Evolutionary conservation across 2,113 vertebrate genomes (phyloP), one percentile per base, ranked within the genome.

Genomic region (Notarius lentiginosus): DNA sequence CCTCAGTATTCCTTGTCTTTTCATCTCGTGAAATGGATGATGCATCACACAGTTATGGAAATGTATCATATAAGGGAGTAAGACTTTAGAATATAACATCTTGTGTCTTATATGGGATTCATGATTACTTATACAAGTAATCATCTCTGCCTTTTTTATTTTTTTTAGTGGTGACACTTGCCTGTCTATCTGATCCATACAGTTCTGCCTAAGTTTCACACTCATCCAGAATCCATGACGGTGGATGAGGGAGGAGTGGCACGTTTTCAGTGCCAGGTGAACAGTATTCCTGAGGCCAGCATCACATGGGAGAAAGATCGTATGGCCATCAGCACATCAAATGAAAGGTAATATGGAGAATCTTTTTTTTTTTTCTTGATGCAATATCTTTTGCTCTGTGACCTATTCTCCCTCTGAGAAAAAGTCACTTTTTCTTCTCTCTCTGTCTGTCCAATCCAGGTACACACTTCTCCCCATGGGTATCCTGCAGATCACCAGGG

Each of bases 381-480:
- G 4, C 61, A 27, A 70, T 76, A 18, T 30, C 24, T 41, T 68
- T 47, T 65, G 49, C 27, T 58, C 1, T 76, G 27, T n/a, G 30
- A 66, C n/a, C n/a, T 9, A 58, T 66, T 61, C 30, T 73, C n/a
- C n/a, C 56, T 60, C 58, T 66, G 12, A 60, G 22, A 79, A 51
- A 51, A 30, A 27, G 11, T 73, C 6, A 55, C 51, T 24, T 24
- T 7, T 77, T 65, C 27, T 77, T 1, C 18, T 41, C 5, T 60
- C 5, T 47, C 30, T 61, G 4, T 81, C 56, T 81, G 18, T 41
- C 56, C 12, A 60, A 51, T 4, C 6, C 92, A 96, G 96, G 91
- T 96, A 95, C 89, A 96, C 93, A 1, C 93, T 96, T 53, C 93
- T 96, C 7, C 96, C 95, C 0, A 93, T 93, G 73, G 94, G 94